These are phyloP conservation scores for Canis aureus DNA, from an alignment of 2,113 vertebrate species.

Conservation along the genomic window DNA sequence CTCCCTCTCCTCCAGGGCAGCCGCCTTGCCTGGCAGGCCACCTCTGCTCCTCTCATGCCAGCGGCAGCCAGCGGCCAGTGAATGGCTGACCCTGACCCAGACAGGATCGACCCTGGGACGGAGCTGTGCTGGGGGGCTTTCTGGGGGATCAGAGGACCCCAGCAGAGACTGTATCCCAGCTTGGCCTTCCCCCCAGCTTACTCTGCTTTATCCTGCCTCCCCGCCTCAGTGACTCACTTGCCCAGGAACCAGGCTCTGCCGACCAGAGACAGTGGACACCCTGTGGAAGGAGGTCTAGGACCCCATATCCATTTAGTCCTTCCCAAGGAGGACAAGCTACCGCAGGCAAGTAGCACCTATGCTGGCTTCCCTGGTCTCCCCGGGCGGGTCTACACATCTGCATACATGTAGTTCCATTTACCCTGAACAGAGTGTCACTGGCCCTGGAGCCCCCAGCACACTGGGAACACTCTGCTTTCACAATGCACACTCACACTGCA, in stretches of 20 bases:
- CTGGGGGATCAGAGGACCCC: not conserved
- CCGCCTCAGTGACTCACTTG: not conserved
- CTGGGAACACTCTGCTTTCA: not conserved
- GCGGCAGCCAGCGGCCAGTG: not conserved
- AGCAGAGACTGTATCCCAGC: not conserved
- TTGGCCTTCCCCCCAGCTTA: not conserved
- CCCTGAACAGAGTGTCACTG: not conserved
- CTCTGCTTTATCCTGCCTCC: not conserved
- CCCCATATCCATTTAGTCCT: not conserved
- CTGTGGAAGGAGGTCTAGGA: not conserved
- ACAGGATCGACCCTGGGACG: not conserved
- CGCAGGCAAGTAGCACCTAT: not conserved
- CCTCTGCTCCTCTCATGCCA: not conserved
- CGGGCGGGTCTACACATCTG: not conserved
- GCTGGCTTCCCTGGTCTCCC: not conserved
- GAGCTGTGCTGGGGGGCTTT: not conserved
- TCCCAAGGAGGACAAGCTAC: not conserved
- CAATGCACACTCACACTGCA: not conserved
- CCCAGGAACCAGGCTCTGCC: not conserved
- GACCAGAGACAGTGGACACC: not conserved
- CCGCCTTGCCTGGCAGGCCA: not conserved
- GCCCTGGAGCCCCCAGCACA: not conserved
- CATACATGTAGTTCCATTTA: rapidly evolving
- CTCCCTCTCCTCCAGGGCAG: not conserved
- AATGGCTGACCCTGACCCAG: not conserved